Evolutionary conservation across 2,797 vertebrate genomes (phyloP), one percentile per base, ranked within the genome.

Genomic region (Sciaenops ocellatus): DNA sequence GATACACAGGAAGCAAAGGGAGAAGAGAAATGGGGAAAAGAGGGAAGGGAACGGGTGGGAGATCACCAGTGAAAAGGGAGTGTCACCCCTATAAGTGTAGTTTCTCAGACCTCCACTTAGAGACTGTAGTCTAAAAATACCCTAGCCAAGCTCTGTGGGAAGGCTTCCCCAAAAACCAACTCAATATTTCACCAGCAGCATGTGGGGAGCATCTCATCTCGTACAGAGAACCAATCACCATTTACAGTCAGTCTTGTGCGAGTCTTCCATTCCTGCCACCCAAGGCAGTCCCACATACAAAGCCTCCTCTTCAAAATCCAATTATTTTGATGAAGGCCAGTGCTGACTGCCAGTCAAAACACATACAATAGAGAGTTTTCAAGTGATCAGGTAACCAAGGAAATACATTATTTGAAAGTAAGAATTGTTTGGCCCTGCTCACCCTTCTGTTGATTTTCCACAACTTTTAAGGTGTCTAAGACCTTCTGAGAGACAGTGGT

Each of bases 111-210:
- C 78, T 84, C 84, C 82, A 78, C 76, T 84, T 83, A 73, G 75
- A 66, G 73, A 84, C 79, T 76, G 38, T 20, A 11, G 28, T 80
- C 92, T 93, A 92, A 94, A 94, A 94, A 94, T 94, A 93, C 50
- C 41, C 75, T 57, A 55, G 52, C 83, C 80, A 60, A 73, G 79
- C 87, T 78, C 51, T 15, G 85, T 60, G 76, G 83, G 83, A 84
- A 74, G 83, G 88, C 78, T 86, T 93, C 84, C 90, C 90, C 86
- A 82, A 90, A 92, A 92, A 90, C 80, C 47, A 68, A 71, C 78
- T 90, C 70, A 86, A 90, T 90, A 76, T 91, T 86, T 89, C 65
- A 88, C 76, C 66, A 76, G 66, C 46, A 34, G 75, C 50, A 51
- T 67, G 82, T 51, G 47, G 13, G 11, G 42, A 78, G 78, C 13